Evolutionary conservation across 2,113 vertebrate genomes (phyloP), one percentile per base, ranked within the genome.

Genomic region (Dolichallabes microphthalmus): DNA sequence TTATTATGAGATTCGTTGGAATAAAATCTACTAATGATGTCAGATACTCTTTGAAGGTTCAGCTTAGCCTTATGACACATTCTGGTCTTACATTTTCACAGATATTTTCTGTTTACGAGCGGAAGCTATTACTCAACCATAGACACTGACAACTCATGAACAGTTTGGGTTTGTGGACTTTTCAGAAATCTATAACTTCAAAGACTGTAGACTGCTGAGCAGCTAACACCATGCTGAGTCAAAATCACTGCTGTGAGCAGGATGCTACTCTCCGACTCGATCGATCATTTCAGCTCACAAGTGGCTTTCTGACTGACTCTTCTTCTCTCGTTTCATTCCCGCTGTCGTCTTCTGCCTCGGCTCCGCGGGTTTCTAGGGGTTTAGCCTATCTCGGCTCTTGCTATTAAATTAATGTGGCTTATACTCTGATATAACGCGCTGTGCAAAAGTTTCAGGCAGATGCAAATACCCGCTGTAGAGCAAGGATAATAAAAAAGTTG

Each of bases 341-440:
- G 12, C 74, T 35, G 27, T 86, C 30, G 22, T 82, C 74, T 87
- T 88, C 86, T 57, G 74, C 88, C 88, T 87, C 53, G 80, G 86
- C 86, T 86, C 79, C 2, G 27, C 86, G 32, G 89, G 89, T 88
- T 91, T 87, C 87, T 82, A 8, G 45, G 45, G 45, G 45, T 89
- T 87, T 82, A 86, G 58, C 58, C 82, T 53, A 39, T 17, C 5
- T 71, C 30, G 32, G 80, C 32, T 52, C 74, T 17, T 85, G 84
- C 74, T 85, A 79, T 82, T 77, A 82, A 88, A 87, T 86, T 84
- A 86, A 80, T 86, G n/a, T 83, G 73, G 86, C 82, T 87, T 73
- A 90, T 82, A 20, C 55, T 30, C 53, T 20, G 50, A 76, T 14
- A 30, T 35, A 35, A 35, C 32, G 32, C 32, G 2, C 32, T 2